A percentile compares a stretch with the other conserved stretches of the same genome.
phyloP scores from a whole-genome alignment of 1,140 invertebrate genomes.

The Drosophila tsacasi region DNA sequence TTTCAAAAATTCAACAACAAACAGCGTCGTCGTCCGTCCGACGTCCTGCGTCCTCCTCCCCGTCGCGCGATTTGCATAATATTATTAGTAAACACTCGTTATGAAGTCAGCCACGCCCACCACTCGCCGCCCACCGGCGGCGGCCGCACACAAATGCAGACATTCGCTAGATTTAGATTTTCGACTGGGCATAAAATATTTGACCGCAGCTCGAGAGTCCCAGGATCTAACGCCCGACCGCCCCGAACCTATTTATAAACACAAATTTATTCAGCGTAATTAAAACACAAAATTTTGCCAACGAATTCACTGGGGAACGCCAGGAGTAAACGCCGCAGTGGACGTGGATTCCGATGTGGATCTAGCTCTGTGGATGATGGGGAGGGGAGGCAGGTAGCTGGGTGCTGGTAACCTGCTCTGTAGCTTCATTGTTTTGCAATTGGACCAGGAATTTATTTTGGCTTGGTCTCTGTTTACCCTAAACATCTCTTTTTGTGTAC shows the following conservation, averaged over 20 bases:
- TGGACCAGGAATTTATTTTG: slow-evolving; percentile 56
- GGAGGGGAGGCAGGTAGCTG: not conserved
- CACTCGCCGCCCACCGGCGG: not conserved
- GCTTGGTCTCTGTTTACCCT: slow-evolving; percentile 43
- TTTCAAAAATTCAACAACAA: slow-evolving; percentile 78
- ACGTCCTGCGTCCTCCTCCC: not conserved
- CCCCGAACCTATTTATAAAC: slow-evolving; percentile 74
- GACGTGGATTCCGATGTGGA: slow-evolving; percentile 11
- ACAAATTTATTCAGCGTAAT: slow-evolving; percentile 84
- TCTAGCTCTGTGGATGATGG: not conserved
- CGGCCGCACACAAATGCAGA: slow-evolving; percentile 63
- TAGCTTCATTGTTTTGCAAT: slow-evolving; percentile 73
- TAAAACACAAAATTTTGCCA: slow-evolving; percentile 80
- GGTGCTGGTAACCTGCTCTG: slow-evolving; percentile 15
- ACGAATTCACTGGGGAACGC: slow-evolving; percentile 40
- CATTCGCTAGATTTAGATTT: slow-evolving; percentile 81
- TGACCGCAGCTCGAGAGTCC: slow-evolving; percentile 73
- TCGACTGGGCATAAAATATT: slow-evolving; percentile 78
- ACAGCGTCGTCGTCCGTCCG: slow-evolving; percentile 22
- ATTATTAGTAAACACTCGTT: slow-evolving; percentile 84
- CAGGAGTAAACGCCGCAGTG: slow-evolving; percentile 26
- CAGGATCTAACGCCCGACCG: slow-evolving; percentile 9
- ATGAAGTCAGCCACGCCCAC: slow-evolving; percentile 68
- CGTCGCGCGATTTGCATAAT: slow-evolving; percentile 77
- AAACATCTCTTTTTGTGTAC: slow-evolving; percentile 2